Base-by-base conservation (phyloP, 2,797 vertebrate species). In the Protonibea diacanthus region DNA sequence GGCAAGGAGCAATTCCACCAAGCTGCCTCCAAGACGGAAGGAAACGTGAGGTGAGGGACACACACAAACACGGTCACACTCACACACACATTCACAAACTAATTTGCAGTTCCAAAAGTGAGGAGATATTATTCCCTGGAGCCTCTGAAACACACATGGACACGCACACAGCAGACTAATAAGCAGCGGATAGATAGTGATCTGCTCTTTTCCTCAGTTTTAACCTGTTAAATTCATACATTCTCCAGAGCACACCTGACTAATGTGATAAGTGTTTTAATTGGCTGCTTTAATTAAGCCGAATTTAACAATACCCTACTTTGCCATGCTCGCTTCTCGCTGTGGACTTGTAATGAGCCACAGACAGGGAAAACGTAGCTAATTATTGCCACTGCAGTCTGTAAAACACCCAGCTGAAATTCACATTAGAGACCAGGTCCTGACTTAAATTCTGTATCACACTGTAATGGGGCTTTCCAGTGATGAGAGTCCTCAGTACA, bases 181-280 rank as follows among this genome's bases (percentile, higher is more conserved):
- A 88, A 92, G 86, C 70, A 79, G 29, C 2, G 9, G 9, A 23
- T 45, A 82, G 86, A 91, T 91, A 80, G 70, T 60, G 53, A 92
- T 92, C 86, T 89, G 48, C 82, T 84, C 80, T 77, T 86, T 88
- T 82, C 56, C 81, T 82, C 60, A 61, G 84, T 87, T 90, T 87
- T 90, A 81, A 82, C 81, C 71, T 80, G 56, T 90, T 86, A 85
- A 83, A 88, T 74, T 49, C 74, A 81, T 79, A 85, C 67, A 73
- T 83, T 86, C 89, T 91, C 88, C 17, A 23, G 82, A 86, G 90
- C 83, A 87, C 82, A 88, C 80, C 86, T 83, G 73, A 82, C 86
- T 89, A 83, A 86, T 91, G 83, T 86, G 86, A 89, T 93, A 93
- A 91, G 85, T 89, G 79, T 89, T 92, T 90, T 91, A 94, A 93